Conservation (phyloP, 2,797 vertebrate genomes). For the Threskiornis aethiopicus region DNA sequence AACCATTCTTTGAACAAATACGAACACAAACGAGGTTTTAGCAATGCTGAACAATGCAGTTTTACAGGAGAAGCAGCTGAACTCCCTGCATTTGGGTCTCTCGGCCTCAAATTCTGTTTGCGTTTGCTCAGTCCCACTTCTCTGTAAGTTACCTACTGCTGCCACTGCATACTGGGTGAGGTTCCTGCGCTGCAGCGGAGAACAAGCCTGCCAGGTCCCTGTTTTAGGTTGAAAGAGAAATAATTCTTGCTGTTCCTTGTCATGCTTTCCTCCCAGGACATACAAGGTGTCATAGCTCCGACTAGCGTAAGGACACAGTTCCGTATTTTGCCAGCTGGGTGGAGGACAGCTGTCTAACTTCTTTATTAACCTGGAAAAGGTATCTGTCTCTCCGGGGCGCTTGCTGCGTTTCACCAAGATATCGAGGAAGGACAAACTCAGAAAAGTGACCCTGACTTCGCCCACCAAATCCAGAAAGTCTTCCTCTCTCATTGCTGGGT, state of each 20-base stretch:
- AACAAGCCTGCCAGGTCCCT: slow-evolving; percentile 82
- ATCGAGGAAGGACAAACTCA: slow-evolving; percentile 84
- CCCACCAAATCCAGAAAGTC: slow-evolving; percentile 83
- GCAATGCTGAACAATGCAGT: not conserved
- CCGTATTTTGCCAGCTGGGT: slow-evolving; percentile 75
- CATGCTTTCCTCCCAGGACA: slow-evolving; percentile 86
- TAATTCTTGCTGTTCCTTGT: slow-evolving; percentile 83
- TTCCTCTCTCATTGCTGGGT: slow-evolving; percentile 75
- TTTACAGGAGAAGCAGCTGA: not conserved
- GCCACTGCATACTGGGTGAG: slow-evolving; percentile 88
- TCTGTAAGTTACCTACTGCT: slow-evolving; percentile 84
- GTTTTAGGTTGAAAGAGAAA: slow-evolving; percentile 84
- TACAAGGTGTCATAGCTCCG: slow-evolving; percentile 82
- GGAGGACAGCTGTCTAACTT: slow-evolving; percentile 81
- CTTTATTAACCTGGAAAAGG: slow-evolving; percentile 79
- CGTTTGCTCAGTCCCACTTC: not conserved
- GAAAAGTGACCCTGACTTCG: slow-evolving; percentile 81
- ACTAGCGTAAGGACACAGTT: slow-evolving; percentile 58
- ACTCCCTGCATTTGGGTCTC: not conserved
- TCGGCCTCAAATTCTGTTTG: not conserved
- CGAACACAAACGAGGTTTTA: not conserved
- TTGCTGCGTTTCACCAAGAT: slow-evolving; percentile 77
- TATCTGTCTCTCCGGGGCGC: slow-evolving; percentile 68
- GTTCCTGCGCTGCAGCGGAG: slow-evolving; percentile 86
- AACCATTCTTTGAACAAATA: not conserved